Evolutionary conservation across 2,888 invertebrate species (phyloP).

Genomic region (Drosophila rellima): DNA sequence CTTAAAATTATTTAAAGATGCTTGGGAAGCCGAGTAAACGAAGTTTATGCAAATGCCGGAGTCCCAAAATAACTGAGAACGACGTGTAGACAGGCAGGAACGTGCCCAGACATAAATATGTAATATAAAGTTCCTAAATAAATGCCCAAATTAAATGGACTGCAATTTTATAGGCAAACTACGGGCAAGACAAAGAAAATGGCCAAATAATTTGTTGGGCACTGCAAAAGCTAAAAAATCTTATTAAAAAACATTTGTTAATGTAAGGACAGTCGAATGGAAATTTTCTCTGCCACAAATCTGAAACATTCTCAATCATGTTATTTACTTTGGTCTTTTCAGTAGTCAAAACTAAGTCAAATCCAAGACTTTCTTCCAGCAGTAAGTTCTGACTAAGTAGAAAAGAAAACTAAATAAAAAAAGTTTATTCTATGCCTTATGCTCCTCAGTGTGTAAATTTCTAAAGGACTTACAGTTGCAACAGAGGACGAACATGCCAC

Average conservation of each 20-base stretch:
- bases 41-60: slow-evolving; percentile 16
- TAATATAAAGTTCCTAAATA: slow-evolving; percentile 29
- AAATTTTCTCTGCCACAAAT: slow-evolving; percentile 15
- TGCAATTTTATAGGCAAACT: slow-evolving; percentile 38
- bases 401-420: slow-evolving; percentile 12
- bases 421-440: slow-evolving; percentile 10
- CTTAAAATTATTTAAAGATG: slow-evolving; percentile 14
- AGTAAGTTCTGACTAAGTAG: slow-evolving; percentile 4
- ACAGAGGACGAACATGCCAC: slow-evolving; percentile 15
- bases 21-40: background rate
- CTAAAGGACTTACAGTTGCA: slow-evolving; percentile 9
- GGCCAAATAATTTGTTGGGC: slow-evolving; percentile 17
- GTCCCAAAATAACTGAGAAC: slow-evolving; percentile 11
- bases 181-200: slow-evolving; percentile 35
- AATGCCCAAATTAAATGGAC: slow-evolving; percentile 39
- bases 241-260: background rate
- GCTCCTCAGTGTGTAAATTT: slow-evolving; percentile 7
- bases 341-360: slow-evolving; percentile 3
- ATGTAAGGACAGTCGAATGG: slow-evolving; percentile 1
- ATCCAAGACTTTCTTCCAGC: background rate
- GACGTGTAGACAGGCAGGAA: slow-evolving; percentile 26
- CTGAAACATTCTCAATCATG: background rate
- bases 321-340: slow-evolving; percentile 1
- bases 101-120: slow-evolving; percentile 38
- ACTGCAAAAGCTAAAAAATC: slow-evolving; percentile 1